These are phyloP conservation scores for Scaptomyza graminum DNA, from an alignment of 1,140 invertebrate species.

Conservation along the genomic window DNA sequence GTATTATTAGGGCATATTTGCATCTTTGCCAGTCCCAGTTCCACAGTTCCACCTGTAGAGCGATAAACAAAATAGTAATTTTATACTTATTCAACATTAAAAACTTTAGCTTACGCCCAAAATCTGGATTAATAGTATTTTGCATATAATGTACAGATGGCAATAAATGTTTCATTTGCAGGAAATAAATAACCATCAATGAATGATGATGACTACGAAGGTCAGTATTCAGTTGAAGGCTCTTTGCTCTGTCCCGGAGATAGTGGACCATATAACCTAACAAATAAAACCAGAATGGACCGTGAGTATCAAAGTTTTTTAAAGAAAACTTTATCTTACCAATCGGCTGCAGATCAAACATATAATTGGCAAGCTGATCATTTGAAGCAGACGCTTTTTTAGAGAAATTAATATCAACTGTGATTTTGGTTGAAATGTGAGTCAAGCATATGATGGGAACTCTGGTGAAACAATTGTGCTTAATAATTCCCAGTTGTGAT, in stretches of 20 bases:
- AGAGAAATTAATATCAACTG: background rate
- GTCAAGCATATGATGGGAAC: conserved; percentile 3
- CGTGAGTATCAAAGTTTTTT: too few species aligned
- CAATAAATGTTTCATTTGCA: background rate
- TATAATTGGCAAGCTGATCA: conserved; percentile 1
- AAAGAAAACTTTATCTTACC: background rate
- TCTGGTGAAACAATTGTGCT: background rate
- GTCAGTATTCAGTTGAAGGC: background rate
- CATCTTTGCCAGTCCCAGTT: background rate
- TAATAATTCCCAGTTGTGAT: background rate
- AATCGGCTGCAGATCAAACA: conserved; percentile 7
- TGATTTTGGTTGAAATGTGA: background rate
- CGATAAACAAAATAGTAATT: background rate
- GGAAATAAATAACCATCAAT: conserved; percentile 5
- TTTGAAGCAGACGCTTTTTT: background rate
- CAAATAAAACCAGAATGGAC: too few species aligned
- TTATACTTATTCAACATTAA: background rate
- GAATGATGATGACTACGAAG: background rate
- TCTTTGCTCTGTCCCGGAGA: background rate
- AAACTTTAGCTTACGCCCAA: too few species aligned
- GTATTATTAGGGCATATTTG: background rate
- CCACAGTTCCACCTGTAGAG: background rate
- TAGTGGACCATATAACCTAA: conserved; percentile 7
- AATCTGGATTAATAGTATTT: background rate
- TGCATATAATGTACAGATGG: background rate